Percentiles rank a stretch among this genome's conserved stretches.
Evolutionary conservation across 2,797 vertebrate genomes (phyloP).

Genomic region (Cyprinella venusta): DNA sequence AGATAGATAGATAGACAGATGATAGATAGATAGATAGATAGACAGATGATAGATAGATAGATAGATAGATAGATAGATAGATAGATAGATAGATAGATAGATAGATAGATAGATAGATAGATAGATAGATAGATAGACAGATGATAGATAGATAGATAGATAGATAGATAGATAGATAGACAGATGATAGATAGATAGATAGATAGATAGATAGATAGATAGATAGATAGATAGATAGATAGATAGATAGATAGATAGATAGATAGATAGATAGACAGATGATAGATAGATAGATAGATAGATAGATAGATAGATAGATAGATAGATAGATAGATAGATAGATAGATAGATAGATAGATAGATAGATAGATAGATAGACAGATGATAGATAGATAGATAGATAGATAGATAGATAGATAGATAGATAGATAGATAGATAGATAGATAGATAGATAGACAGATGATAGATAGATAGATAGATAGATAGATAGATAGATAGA

Average conservation of each 20-base stretch:
- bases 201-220: neutral
- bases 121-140: neutral
- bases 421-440: neutral
- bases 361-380: neutral
- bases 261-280: too few relatives aligned
- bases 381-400: neutral
- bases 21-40: neutral
- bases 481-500: neutral
- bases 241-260: neutral
- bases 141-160: neutral
- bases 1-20: neutral
- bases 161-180: neutral
- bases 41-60: neutral
- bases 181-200: neutral
- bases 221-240: neutral
- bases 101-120: neutral
- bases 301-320: neutral
- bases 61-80: neutral
- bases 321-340: neutral
- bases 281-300: neutral
- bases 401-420: neutral
- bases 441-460: neutral
- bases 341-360: neutral
- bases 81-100: neutral
- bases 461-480: neutral